phyloP scores from a whole-genome alignment of 1,140 invertebrate genomes.

The Saccostrea cuccullata region DNA sequence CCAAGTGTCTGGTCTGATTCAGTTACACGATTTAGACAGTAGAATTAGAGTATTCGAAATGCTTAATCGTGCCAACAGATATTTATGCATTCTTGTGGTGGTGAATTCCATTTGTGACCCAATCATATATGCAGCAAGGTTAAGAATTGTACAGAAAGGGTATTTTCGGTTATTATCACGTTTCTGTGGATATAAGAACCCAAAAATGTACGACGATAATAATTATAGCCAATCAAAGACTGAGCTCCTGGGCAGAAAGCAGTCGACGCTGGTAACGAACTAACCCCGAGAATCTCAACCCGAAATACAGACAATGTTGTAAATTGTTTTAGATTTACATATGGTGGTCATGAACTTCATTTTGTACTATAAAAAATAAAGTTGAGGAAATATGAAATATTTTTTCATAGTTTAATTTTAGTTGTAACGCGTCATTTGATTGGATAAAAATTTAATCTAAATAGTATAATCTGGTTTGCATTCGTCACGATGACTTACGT shows the following conservation, averaged over 20 bases:
- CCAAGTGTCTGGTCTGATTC: constrained; percentile 55
- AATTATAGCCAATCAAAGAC: constrained; percentile 2
- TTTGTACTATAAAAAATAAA: too few relatives aligned
- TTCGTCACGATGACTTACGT: too few relatives aligned
- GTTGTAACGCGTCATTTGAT: too few relatives aligned
- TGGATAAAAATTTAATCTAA: too few relatives aligned
- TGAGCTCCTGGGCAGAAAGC: not conserved
- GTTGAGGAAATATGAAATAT: too few relatives aligned
- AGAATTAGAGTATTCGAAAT: constrained; percentile 34
- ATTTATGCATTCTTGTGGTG: constrained; percentile 79
- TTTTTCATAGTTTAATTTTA: too few relatives aligned
- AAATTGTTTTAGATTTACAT: not conserved
- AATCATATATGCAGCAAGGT: constrained; percentile 85
- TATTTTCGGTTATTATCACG: constrained; percentile 48
- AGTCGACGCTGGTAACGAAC: not conserved
- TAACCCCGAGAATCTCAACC: not conserved
- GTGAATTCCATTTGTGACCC: constrained; percentile 84
- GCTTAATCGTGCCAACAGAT: constrained; percentile 56
- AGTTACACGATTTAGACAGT: constrained; percentile 24
- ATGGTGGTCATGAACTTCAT: too few relatives aligned
- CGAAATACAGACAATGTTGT: constrained; percentile 2
- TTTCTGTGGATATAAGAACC: not conserved
- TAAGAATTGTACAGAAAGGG: constrained; percentile 80
- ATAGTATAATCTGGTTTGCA: too few relatives aligned
- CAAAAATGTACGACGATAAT: not conserved